Conservation (phyloP, 92 coral and sea anemone genomes). For the Zoanthus solanderi region DNA sequence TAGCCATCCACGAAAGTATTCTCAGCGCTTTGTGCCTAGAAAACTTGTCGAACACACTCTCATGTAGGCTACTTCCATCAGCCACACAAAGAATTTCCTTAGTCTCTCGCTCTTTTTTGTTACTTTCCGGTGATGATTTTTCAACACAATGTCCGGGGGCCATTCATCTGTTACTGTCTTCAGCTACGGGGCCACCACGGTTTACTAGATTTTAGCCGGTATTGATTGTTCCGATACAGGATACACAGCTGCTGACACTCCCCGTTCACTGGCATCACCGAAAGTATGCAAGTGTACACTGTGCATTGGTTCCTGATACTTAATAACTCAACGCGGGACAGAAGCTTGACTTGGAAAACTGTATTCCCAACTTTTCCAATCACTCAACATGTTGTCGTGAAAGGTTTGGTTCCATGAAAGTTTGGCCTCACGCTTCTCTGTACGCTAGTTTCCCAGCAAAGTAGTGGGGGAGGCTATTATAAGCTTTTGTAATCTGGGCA, state of each 20-base stretch:
- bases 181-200: not conserved
- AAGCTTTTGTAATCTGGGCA: not conserved
- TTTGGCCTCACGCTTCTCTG: not conserved
- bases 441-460: not conserved
- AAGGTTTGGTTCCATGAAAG: not conserved
- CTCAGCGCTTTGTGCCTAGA: too few relatives aligned
- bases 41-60: too few relatives aligned
- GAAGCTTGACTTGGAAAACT: not conserved
- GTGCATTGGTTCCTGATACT: constrained; percentile 1
- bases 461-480: constrained; percentile 4
- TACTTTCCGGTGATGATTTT: not conserved
- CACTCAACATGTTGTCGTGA: not conserved
- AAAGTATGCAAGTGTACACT: not conserved
- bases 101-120: too few relatives aligned
- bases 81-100: not conserved
- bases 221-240: not conserved
- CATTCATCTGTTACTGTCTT: not conserved
- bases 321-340: not conserved
- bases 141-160: not conserved
- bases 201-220: constrained; percentile 10
- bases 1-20: too few relatives aligned
- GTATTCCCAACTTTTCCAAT: too few relatives aligned
- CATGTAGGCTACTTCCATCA: too few relatives aligned
- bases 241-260: not conserved
- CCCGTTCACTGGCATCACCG: not conserved